These are phyloP conservation scores for Cantharis rufa DNA, from an alignment of 2,888 invertebrate species.

Conservation along the genomic window DNA sequence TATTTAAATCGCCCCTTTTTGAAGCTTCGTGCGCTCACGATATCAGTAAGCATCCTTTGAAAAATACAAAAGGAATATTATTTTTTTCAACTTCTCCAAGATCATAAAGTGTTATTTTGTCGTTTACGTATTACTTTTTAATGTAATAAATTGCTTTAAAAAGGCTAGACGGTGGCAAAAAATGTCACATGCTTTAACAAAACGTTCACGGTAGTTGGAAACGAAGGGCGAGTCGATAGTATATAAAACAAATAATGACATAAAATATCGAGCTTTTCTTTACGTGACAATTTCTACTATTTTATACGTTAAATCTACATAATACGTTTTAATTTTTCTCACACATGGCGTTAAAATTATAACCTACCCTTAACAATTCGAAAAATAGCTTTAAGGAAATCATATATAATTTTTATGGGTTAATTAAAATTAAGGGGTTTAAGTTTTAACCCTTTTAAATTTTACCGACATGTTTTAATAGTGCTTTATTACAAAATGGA, in stretches of 20 bases:
- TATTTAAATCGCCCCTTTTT: neutral
- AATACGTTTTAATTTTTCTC: slow-evolving; percentile 32
- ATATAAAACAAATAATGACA: slow-evolving; percentile 32
- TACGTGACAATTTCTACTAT: slow-evolving; percentile 32
- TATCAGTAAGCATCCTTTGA: neutral
- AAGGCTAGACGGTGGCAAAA: slow-evolving; percentile 25
- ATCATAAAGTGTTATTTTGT: slow-evolving; percentile 31
- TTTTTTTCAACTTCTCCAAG: slow-evolving; percentile 20
- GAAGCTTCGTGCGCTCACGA: neutral
- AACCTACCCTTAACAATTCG: slow-evolving; percentile 21
- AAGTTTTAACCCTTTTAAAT: neutral
- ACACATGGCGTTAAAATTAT: slow-evolving; percentile 29
- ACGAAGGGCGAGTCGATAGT: slow-evolving; percentile 25
- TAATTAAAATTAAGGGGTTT: slow-evolving; percentile 25
- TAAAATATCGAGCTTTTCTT: slow-evolving; percentile 25
- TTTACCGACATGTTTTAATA: neutral
- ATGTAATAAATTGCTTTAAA: slow-evolving; percentile 27
- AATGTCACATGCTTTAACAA: slow-evolving; percentile 30
- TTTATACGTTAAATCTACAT: slow-evolving; percentile 28
- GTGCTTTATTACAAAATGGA: neutral
- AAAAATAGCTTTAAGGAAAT: slow-evolving; percentile 25
- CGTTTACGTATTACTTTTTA: slow-evolving; percentile 28
- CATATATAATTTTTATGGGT: slow-evolving; percentile 29
- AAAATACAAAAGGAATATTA: neutral
- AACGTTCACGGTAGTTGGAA: slow-evolving; percentile 32